These are phyloP conservation scores for Sesamia nonagrioides DNA, from an alignment of 1,140 invertebrate genomes.

Conservation along the genomic window DNA sequence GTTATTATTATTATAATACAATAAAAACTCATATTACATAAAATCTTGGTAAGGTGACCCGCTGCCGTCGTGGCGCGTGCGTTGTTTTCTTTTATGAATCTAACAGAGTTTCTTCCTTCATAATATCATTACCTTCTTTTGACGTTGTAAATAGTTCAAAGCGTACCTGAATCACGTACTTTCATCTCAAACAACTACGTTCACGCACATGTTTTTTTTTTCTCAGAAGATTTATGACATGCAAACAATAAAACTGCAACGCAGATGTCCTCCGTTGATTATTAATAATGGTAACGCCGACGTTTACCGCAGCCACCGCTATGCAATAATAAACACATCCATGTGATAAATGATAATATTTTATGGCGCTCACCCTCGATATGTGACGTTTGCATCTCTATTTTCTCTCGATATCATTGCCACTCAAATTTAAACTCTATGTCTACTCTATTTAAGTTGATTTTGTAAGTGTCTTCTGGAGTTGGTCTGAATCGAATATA, in stretches of 20 bases:
- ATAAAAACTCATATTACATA: too few species aligned
- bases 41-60: too few species aligned
- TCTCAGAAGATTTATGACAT: conserved; percentile 53
- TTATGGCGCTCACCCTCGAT: conserved; percentile 80
- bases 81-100: too few species aligned
- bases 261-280: conserved; percentile 77
- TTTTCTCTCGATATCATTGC: conserved; percentile 58
- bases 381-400: conserved; percentile 76
- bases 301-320: conserved; percentile 81
- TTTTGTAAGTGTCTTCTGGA: conserved; percentile 13
- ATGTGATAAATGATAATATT: conserved; percentile 83
- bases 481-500: conserved; percentile 64
- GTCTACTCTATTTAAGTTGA: conserved; percentile 11
- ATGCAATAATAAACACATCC: conserved; percentile 79
- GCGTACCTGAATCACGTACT: conserved; percentile 38
- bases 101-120: neutral
- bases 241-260: conserved; percentile 65
- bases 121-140: neutral
- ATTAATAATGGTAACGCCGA: conserved; percentile 80
- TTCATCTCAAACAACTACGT: conserved; percentile 46
- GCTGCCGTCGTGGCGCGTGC: too few species aligned
- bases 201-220: conserved; percentile 52
- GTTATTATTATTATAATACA: too few species aligned
- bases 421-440: neutral
- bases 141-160: neutral